phyloP scores from a whole-genome alignment of 2,888 invertebrate genomes.

The Abrostola tripartita region DNA sequence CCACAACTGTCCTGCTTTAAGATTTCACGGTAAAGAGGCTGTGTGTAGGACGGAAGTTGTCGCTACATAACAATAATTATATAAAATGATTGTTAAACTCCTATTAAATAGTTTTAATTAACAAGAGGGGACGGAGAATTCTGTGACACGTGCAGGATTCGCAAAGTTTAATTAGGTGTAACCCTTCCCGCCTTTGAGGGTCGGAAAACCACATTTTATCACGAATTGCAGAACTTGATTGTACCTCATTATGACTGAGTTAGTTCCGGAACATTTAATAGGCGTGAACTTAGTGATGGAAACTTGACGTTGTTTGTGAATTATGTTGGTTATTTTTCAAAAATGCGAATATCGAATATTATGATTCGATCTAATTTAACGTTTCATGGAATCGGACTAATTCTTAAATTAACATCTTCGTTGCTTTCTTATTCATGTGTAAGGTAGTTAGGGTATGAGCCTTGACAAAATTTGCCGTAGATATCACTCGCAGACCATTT shows the following conservation, averaged over 20 bases:
- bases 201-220: neutral
- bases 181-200: constrained; percentile 1
- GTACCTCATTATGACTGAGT: constrained; percentile 6
- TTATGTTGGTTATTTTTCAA: too few relatives aligned
- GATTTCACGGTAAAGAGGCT: neutral
- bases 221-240: neutral
- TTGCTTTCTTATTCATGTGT: too few relatives aligned
- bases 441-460: too few relatives aligned
- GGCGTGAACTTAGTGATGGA: neutral
- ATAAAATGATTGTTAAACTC: neutral
- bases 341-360: too few relatives aligned
- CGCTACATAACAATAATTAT: neutral
- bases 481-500: too few relatives aligned
- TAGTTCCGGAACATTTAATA: neutral
- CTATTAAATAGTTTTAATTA: constrained; percentile 23
- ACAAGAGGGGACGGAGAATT: neutral
- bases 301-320: neutral
- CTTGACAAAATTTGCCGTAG: too few relatives aligned
- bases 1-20: too few relatives aligned
- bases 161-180: constrained; percentile 28
- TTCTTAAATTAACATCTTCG: too few relatives aligned
- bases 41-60: too few relatives aligned
- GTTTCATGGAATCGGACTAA: too few relatives aligned
- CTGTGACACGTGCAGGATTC: constrained; percentile 7
- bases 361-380: too few relatives aligned